phyloP scores from a whole-genome alignment of 2,797 vertebrate species.

The Otus scops region DNA sequence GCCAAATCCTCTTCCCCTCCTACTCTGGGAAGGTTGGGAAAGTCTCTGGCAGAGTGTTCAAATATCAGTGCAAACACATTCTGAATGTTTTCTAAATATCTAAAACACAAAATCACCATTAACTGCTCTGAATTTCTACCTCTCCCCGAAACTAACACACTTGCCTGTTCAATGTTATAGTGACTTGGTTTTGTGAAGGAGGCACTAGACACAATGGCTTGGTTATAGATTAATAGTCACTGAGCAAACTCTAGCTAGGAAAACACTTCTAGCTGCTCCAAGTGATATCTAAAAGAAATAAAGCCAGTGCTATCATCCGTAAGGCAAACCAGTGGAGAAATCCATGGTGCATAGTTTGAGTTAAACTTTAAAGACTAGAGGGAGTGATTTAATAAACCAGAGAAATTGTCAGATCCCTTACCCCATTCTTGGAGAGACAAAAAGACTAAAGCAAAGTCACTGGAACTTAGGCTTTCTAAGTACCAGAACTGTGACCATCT shows the following conservation, averaged over 20 bases:
- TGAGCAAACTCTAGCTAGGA: not conserved
- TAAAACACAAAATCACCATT: not conserved
- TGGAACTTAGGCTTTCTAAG: not conserved
- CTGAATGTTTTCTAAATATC: not conserved
- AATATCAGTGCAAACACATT: not conserved
- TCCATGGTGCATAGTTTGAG: not conserved
- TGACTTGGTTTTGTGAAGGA: not conserved
- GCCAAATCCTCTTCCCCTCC: not conserved
- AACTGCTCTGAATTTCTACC: not conserved
- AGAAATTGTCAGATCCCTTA: not conserved
- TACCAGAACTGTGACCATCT: not conserved
- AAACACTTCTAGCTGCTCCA: not conserved
- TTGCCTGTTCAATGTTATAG: fast-evolving
- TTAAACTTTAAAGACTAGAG: not conserved
- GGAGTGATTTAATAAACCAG: not conserved
- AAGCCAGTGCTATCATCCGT: not conserved
- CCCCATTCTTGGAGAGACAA: not conserved
- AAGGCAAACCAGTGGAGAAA: not conserved
- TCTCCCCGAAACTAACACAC: not conserved
- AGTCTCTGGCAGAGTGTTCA: not conserved
- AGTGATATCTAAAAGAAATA: not conserved
- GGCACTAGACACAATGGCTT: not conserved
- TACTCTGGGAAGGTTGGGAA: fast-evolving
- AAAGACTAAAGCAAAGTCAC: not conserved
- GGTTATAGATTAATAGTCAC: not conserved